A percentile compares a stretch with the other conserved stretches of the same genome.
Conservation (phyloP, 2,113 vertebrate genomes). For the Ceyx margarethae region DNA sequence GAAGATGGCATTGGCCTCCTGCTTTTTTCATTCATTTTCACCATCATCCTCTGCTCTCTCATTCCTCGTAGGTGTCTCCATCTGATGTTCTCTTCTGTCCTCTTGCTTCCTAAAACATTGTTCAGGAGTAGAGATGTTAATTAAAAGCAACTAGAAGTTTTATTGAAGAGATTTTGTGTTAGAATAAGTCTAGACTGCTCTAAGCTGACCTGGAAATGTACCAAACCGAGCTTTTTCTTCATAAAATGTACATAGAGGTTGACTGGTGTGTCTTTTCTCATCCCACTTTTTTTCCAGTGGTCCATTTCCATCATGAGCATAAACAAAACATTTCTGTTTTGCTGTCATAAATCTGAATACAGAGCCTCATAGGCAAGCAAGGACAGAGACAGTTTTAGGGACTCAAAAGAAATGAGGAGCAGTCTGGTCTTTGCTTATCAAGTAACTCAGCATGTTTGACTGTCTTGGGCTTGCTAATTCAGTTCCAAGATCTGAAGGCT, state of each 20-base stretch:
- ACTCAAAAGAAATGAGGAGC: background rate
- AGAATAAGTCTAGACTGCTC: background rate
- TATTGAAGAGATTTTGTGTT: background rate
- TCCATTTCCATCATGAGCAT: background rate
- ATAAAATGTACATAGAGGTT: background rate
- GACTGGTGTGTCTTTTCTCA: background rate
- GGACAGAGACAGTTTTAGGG: background rate
- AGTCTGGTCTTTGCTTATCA: background rate
- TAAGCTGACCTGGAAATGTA: background rate
- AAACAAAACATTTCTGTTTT: background rate
- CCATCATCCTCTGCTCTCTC: background rate
- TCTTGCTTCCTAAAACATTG: conserved; percentile 23
- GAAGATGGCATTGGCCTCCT: background rate
- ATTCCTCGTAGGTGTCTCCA: fast-evolving
- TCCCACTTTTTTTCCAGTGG: background rate
- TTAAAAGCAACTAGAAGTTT: background rate
- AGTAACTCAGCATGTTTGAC: background rate
- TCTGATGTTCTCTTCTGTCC: background rate
- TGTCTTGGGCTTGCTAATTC: background rate
- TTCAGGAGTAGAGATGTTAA: background rate
- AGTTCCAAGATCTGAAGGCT: background rate
- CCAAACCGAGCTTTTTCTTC: background rate
- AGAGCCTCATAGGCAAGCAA: background rate
- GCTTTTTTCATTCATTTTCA: background rate
- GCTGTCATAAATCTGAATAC: background rate